phyloP scores from a whole-genome alignment of 2,113 vertebrate species.

The Eptatretus burgeri region DNA sequence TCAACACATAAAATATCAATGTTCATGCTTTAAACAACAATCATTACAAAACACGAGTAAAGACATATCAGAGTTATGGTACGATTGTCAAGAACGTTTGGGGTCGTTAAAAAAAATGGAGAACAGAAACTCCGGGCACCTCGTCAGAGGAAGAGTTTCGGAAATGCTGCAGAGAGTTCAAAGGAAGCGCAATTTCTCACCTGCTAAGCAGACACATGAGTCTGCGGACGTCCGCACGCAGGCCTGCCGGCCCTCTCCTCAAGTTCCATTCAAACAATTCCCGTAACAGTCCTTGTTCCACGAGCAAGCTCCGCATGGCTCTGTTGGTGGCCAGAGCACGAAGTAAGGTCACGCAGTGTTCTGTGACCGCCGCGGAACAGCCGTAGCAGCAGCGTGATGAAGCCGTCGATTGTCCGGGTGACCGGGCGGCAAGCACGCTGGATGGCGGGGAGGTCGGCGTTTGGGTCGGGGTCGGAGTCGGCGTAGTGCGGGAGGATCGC shows the following conservation, averaged over 20 bases:
- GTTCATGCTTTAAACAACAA: no score
- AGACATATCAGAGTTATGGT: no score
- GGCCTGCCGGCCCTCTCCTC: slow-evolving; percentile 43
- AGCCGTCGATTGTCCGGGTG: slow-evolving; percentile 72
- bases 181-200: slow-evolving; percentile 15
- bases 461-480: slow-evolving; percentile 68
- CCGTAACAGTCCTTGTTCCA: slow-evolving; percentile 74
- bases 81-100: no score
- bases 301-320: slow-evolving; percentile 69
- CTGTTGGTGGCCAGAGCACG: slow-evolving; percentile 69
- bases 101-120: no score
- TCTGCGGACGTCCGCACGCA: slow-evolving; percentile 82
- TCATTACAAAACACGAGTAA: no score
- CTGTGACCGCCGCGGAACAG: slow-evolving; percentile 74
- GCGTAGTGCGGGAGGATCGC: slow-evolving; percentile 41
- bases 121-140: no score
- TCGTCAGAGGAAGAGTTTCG: no score
- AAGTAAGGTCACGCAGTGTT: slow-evolving; percentile 81
- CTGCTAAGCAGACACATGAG: slow-evolving; percentile 93
- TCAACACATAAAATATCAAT: no score
- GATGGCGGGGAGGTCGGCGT: slow-evolving; percentile 88
- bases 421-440: slow-evolving; percentile 22
- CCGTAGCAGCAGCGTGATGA: slow-evolving; percentile 73
- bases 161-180: no score
- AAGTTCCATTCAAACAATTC: slow-evolving; percentile 92